phyloP scores from a whole-genome alignment of 2,888 invertebrate genomes.

The Drosophila histrio region DNA sequence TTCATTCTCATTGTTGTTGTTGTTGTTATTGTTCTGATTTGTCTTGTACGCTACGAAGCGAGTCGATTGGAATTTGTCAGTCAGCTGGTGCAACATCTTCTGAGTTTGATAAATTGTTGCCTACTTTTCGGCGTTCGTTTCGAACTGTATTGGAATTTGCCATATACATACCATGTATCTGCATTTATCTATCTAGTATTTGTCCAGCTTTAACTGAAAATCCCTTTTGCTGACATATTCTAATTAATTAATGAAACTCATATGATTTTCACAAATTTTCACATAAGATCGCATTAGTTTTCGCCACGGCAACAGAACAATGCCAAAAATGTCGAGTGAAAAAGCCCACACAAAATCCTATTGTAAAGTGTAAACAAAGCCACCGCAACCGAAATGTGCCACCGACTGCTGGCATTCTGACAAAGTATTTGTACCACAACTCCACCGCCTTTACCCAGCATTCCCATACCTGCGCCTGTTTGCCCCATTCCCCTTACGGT shows the following conservation, averaged over 20 bases:
- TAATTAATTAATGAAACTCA: constrained; percentile 31
- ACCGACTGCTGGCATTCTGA: constrained; percentile 52
- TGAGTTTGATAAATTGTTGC: constrained; percentile 60
- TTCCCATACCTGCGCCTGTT: not conserved
- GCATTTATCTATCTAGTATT: not conserved
- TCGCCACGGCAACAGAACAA: not conserved
- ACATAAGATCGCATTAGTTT: constrained; percentile 31
- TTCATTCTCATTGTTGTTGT: constrained; percentile 17
- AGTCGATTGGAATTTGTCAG: constrained; percentile 56
- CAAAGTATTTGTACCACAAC: constrained; percentile 5
- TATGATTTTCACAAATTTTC: constrained; percentile 16
- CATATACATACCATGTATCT: not conserved
- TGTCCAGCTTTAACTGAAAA: not conserved
- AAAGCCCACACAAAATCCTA: constrained; percentile 47
- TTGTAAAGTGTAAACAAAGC: constrained; percentile 78
- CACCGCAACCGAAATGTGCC: constrained; percentile 71
- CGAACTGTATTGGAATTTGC: not conserved
- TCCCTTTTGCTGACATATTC: not conserved
- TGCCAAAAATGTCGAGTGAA: constrained; percentile 11
- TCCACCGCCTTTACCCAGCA: not conserved
- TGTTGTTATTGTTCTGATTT: constrained; percentile 32
- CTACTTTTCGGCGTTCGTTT: constrained; percentile 43
- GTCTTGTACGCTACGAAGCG: constrained; percentile 49
- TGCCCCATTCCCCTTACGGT: not conserved
- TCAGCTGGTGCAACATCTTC: constrained; percentile 42